These are phyloP conservation scores for Macropis europaea DNA, from an alignment of 2,888 invertebrate species.

Conservation along the genomic window DNA sequence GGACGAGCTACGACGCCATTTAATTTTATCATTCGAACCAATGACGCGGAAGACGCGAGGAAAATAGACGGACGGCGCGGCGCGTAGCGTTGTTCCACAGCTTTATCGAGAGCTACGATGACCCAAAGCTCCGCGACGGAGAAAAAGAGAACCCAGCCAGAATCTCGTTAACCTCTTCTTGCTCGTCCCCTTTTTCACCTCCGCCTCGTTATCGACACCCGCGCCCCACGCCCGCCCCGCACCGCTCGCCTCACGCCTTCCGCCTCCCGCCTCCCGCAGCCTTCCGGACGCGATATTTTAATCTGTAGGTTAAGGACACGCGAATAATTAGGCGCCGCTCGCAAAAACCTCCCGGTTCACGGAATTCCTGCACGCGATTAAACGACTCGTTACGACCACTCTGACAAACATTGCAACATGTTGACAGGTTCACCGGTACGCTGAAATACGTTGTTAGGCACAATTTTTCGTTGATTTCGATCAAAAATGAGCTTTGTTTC, in stretches of 20 bases:
- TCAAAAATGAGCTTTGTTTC: too few species aligned
- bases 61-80: slow-evolving; percentile 45
- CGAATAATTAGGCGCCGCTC: slow-evolving; percentile 28
- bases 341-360: neutral
- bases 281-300: slow-evolving; percentile 35
- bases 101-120: slow-evolving; percentile 47
- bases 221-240: neutral
- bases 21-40: slow-evolving; percentile 60
- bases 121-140: slow-evolving; percentile 37
- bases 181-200: neutral
- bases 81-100: slow-evolving; percentile 5
- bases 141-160: slow-evolving; percentile 7
- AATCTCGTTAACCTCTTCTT: slow-evolving; percentile 30
- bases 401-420: too few species aligned
- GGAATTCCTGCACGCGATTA: slow-evolving; percentile 1
- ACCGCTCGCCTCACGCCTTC: neutral
- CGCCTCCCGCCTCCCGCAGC: too few species aligned
- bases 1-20: slow-evolving; percentile 49
- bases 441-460: too few species aligned
- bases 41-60: slow-evolving; percentile 51
- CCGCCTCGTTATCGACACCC: slow-evolving; percentile 17
- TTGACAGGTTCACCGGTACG: too few species aligned
- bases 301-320: slow-evolving; percentile 52
- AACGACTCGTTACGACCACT: neutral
- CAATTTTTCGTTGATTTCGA: too few species aligned